Base-by-base conservation (phyloP, 2,797 vertebrate genomes). In the Anomalospiza imberbis region DNA sequence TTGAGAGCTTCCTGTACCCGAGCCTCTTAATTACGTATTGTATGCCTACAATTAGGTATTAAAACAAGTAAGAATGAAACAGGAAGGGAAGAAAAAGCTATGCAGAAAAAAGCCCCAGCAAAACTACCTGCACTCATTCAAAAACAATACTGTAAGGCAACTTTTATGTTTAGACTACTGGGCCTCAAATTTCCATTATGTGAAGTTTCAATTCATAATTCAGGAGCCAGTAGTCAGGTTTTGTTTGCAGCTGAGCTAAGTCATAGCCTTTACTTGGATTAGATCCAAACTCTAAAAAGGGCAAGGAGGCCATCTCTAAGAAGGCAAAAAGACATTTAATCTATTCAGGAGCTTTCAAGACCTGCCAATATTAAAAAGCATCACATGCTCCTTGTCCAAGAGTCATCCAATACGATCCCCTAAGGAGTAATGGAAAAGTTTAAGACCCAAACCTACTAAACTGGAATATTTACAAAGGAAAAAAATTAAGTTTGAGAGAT, bases 51-150 rank as follows among this genome's bases (percentile, higher is more conserved):
- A 76, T 84, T 75, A 93, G 25, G n/a, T 73, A 93, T 60, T 80
- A 82, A 90, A 94, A 58, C 57, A 88, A 89, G 15, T 15, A 77
- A 82, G 85, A 97, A 89, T 74, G 36, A 89, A 95, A 85, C 80
- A 87, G 82, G 82, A 96, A 94, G 54, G 55, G 71, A 85, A 77
- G 58, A 42, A 91, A 88, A 88, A 89, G n/a, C 31, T 66, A 87
- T 17, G 36, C 14, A 74, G 40, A 31, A 82, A 76, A 76, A 70
- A 4, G 1, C 0, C 0, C 4, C 16, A 84, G 55, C 11, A 67
- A 67, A 88, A 86, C 47, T 78, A 93, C 79, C 86, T 93, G 85
- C 12, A 73, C 29, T 78, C 51, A 75, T 81, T 92, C 54, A 89
- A 65, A 88, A 77, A 77, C 81, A 62, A 25, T 50, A 72, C 31